phyloP scores from a whole-genome alignment of 1,140 invertebrate species.

The Psilanteris sp. region DNA sequence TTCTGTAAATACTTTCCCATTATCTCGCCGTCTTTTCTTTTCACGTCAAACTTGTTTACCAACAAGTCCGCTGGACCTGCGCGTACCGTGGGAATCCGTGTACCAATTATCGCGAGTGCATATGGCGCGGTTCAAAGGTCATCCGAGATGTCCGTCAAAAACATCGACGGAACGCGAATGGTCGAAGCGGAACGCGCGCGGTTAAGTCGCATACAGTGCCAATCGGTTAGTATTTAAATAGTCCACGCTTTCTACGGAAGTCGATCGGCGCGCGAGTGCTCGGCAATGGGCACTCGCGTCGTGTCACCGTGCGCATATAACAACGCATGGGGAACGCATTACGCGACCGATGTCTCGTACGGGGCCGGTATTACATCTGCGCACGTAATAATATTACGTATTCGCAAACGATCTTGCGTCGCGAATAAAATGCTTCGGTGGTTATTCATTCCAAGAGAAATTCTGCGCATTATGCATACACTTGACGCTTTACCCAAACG shows the following conservation, averaged over 20 bases:
- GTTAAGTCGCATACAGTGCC: neutral
- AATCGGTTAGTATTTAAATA: constrained; percentile 71
- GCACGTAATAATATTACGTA: constrained; percentile 65
- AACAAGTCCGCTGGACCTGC: no score
- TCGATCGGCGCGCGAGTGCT: constrained; percentile 31
- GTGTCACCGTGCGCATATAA: constrained; percentile 27
- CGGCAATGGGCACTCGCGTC: constrained; percentile 21
- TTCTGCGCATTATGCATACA: constrained; percentile 27
- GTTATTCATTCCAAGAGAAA: constrained; percentile 59
- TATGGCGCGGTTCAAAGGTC: constrained; percentile 4
- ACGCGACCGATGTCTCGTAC: constrained; percentile 57
- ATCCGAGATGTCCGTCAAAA: neutral
- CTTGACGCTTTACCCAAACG: constrained; percentile 14
- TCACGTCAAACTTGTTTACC: no score
- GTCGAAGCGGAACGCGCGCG: neutral
- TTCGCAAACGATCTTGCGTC: constrained; percentile 54
- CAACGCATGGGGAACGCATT: constrained; percentile 39
- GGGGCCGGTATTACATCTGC: constrained; percentile 57
- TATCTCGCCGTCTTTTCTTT: no score
- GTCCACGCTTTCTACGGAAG: constrained; percentile 71
- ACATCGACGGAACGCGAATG: neutral
- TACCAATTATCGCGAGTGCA: neutral
- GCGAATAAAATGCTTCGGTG: constrained; percentile 44
- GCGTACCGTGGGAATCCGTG: neutral
- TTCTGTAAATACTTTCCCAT: no score